phyloP scores from a whole-genome alignment of 2,888 invertebrate genomes.

The Himalopsyche kuldschensis region DNA sequence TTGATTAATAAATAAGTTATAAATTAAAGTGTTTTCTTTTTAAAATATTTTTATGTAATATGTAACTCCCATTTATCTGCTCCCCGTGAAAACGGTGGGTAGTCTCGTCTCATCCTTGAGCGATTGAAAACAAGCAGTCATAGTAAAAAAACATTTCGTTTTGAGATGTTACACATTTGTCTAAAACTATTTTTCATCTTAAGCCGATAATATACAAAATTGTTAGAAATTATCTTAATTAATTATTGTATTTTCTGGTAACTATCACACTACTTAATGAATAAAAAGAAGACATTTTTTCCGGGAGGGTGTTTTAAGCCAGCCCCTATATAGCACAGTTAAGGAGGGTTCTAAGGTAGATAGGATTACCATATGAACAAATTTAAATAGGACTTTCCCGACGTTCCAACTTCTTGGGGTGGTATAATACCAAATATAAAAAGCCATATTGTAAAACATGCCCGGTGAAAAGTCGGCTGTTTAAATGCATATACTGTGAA shows the following conservation, averaged over 20 bases:
- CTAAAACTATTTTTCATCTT: too few species aligned
- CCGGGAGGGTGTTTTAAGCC: background rate
- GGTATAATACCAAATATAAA: background rate
- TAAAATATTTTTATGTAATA: too few species aligned
- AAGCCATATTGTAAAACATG: background rate
- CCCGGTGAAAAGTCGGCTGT: background rate
- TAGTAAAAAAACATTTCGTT: too few species aligned
- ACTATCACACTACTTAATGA: background rate
- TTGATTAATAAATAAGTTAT: too few species aligned
- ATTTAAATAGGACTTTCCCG: background rate
- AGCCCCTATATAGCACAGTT: background rate
- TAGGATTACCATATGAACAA: background rate
- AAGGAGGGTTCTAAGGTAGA: background rate
- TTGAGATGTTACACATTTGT: too few species aligned
- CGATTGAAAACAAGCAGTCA: too few species aligned
- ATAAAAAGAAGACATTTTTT: background rate
- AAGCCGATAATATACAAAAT: too few species aligned
- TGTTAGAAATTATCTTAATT: too few species aligned
- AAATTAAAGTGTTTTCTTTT: too few species aligned
- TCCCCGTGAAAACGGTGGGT: too few species aligned
- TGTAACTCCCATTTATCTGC: too few species aligned
- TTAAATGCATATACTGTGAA: background rate
- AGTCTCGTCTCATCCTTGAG: too few species aligned
- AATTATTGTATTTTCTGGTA: background rate
- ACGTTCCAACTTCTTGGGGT: background rate